Evolutionary conservation across 2,888 invertebrate genomes (phyloP).

Genomic region (Bursaphelenchus okinawaensis): DNA sequence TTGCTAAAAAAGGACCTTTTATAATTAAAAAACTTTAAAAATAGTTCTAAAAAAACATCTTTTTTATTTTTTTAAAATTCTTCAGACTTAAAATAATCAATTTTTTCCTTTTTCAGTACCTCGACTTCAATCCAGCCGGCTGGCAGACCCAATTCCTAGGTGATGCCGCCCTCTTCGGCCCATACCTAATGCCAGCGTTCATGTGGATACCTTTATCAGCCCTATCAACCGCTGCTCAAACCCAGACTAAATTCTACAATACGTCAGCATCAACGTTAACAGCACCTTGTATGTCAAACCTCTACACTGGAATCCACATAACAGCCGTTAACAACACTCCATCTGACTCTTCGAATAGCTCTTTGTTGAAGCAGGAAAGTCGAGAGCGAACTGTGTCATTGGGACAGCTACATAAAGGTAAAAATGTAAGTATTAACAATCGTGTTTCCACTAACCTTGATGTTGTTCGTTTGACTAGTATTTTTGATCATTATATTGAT

Average conservation of each 20-base stretch:
- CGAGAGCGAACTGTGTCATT: background rate
- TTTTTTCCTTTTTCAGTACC: background rate
- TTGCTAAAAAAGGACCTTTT: too few species aligned
- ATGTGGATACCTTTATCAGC: constrained; percentile 14
- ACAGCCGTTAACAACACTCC: background rate
- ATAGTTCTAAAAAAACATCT: background rate
- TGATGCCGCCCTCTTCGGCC: constrained; percentile 12
- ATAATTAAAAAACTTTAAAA: background rate
- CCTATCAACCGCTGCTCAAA: background rate
- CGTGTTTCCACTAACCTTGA: too few species aligned
- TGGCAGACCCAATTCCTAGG: constrained; percentile 7
- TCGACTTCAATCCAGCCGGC: background rate
- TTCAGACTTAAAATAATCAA: background rate
- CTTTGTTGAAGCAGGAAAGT: background rate
- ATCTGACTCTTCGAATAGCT: background rate
- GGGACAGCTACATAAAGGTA: background rate
- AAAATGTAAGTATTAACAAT: too few species aligned
- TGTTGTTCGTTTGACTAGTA: too few species aligned
- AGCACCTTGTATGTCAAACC: background rate
- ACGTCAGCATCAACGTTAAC: background rate
- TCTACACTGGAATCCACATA: background rate
- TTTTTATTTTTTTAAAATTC: background rate
- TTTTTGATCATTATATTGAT: too few species aligned
- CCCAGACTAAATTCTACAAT: background rate
- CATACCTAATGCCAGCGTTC: constrained; percentile 15